These are phyloP conservation scores for Empidonax alnorum DNA, from an alignment of 2,113 vertebrate species.

Conservation along the genomic window DNA sequence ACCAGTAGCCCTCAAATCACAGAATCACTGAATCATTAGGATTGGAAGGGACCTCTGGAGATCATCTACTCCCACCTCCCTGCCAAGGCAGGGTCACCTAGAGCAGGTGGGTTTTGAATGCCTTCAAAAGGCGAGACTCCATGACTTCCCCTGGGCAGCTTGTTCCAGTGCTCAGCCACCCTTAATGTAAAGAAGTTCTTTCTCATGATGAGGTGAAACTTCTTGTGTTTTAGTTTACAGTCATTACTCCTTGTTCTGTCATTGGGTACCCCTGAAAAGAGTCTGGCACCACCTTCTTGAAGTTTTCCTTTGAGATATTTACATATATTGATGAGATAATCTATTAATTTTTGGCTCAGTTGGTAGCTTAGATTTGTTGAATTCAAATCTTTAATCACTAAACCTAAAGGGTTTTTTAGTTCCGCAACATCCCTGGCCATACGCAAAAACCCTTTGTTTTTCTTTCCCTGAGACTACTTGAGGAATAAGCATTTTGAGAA, in stretches of 20 bases:
- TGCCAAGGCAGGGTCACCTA: neutral
- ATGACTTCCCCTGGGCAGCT: too few species aligned
- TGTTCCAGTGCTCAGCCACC: neutral
- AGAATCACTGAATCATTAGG: neutral
- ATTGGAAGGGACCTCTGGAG: neutral
- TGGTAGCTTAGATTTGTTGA: neutral
- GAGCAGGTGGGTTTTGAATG: neutral
- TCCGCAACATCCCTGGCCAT: neutral
- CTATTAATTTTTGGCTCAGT: neutral
- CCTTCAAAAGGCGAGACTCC: neutral
- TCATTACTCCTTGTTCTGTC: neutral
- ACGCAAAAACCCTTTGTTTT: neutral
- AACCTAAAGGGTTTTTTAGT: neutral
- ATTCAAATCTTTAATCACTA: neutral
- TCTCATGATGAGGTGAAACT: neutral
- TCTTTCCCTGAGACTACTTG: neutral
- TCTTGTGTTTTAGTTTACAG: neutral
- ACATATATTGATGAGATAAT: neutral
- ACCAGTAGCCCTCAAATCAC: neutral
- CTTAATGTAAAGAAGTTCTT: neutral
- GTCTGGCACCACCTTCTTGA: neutral
- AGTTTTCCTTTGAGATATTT: neutral
- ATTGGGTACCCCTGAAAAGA: neutral
- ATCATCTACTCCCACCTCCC: neutral
- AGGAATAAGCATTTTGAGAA: neutral